Evolutionary conservation across 2,797 vertebrate species (phyloP).

Genomic region (Zenarchopterus dispar): DNA sequence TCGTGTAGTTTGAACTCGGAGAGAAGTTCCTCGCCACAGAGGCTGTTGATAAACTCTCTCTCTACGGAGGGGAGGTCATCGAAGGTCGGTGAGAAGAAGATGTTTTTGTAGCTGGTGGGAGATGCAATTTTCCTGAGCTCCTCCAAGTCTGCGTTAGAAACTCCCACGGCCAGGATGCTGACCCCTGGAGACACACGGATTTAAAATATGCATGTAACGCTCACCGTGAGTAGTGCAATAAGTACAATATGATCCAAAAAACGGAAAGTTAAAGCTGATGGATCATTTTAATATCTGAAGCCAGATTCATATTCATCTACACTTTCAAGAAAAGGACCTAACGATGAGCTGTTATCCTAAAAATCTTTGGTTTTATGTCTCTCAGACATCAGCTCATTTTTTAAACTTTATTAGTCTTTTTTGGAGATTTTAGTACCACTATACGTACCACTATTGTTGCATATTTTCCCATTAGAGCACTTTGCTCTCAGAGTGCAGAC

Average conservation of each 20-base stretch:
- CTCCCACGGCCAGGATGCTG: constrained; percentile 85
- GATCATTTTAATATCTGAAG: no score
- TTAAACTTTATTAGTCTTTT: no score
- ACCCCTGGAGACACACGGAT: constrained; percentile 78
- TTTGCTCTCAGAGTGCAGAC: no score
- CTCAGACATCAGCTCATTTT: no score
- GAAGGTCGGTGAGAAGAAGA: constrained; percentile 87
- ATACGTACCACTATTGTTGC: no score
- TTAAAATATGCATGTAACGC: neutral
- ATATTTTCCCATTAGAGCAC: no score
- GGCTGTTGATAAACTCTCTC: constrained; percentile 83
- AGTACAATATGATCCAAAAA: neutral
- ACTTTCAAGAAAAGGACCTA: no score
- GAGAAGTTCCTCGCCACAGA: constrained; percentile 82
- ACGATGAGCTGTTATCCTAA: no score
- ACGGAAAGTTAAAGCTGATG: neutral
- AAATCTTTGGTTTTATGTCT: no score
- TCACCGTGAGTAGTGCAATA: neutral
- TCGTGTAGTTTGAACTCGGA: constrained; percentile 63
- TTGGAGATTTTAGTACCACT: no score
- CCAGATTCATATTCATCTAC: no score
- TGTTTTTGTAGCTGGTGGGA: constrained; percentile 82
- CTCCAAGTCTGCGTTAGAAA: constrained; percentile 83
- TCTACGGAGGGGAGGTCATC: constrained; percentile 87
- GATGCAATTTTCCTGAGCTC: constrained; percentile 85